Percentiles rank a stretch among this genome's conserved stretches.
These are phyloP conservation scores for Porites cylindrica DNA, from an alignment of 92 coral and sea anemone species.

Conservation along the genomic window DNA sequence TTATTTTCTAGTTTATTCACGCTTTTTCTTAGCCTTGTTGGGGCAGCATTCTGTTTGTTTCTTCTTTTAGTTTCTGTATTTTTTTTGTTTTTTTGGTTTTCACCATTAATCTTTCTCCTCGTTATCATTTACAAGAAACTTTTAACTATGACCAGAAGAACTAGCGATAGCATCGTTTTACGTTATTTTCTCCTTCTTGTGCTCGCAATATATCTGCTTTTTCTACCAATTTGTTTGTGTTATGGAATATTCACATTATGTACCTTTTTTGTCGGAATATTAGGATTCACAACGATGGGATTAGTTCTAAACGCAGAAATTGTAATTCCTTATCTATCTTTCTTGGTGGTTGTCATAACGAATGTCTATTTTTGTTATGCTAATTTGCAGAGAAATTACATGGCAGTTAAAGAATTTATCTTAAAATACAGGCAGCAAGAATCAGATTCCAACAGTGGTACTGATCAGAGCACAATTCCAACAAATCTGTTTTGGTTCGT, in stretches of 20 bases:
- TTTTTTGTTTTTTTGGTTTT: not conserved
- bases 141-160: not conserved
- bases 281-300: slow-evolving; percentile 10
- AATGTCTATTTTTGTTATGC: slow-evolving; percentile 1
- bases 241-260: not conserved
- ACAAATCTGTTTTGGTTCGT: slow-evolving; percentile 25
- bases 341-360: not conserved
- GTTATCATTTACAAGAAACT: not conserved
- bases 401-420: not conserved
- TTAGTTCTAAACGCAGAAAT: not conserved
- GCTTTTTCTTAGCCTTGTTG: not conserved
- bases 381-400: not conserved
- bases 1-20: not conserved
- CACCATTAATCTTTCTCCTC: not conserved
- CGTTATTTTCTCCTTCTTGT: no score
- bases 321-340: slow-evolving; percentile 3
- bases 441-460: not conserved
- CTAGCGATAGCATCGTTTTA: no score
- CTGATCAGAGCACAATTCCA: slow-evolving; percentile 1
- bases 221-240: not conserved
- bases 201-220: no score
- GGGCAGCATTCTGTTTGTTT: not conserved
- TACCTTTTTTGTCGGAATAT: not conserved
- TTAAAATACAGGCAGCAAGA: not conserved
- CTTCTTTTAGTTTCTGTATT: not conserved